Evolutionary conservation across 2,888 invertebrate species (phyloP).

Genomic region (Endotricha flammealis): DNA sequence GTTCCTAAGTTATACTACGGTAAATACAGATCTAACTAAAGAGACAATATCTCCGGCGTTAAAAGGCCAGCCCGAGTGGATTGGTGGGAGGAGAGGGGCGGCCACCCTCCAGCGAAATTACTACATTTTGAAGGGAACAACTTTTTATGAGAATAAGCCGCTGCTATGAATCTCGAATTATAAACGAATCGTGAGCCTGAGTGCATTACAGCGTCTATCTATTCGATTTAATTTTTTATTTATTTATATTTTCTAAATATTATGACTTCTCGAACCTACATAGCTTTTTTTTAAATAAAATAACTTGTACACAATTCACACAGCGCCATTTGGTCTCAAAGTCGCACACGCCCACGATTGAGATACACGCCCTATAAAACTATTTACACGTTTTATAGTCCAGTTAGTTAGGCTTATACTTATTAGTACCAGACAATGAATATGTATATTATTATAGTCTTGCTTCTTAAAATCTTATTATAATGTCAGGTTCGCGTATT

Average conservation of each 20-base stretch:
- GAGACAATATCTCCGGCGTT: constrained; percentile 76
- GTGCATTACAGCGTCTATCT: constrained; percentile 32
- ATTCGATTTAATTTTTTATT: constrained; percentile 29
- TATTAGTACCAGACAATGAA: too few relatives aligned
- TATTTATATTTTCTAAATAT: constrained; percentile 8
- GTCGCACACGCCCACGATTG: too few relatives aligned
- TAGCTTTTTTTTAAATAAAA: too few relatives aligned
- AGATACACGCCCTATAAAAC: too few relatives aligned
- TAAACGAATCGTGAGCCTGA: constrained; percentile 55
- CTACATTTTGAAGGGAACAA: constrained; percentile 77
- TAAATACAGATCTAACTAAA: constrained; percentile 75
- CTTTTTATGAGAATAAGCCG: constrained; percentile 77
- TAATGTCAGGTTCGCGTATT: too few relatives aligned
- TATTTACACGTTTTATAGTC: too few relatives aligned
- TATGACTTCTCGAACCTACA: too few relatives aligned
- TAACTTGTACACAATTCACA: too few relatives aligned
- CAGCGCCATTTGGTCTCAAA: too few relatives aligned
- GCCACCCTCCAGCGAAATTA: constrained; percentile 69
- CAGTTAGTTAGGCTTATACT: too few relatives aligned
- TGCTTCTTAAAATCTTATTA: too few relatives aligned
- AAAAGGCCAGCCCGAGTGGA: constrained; percentile 71
- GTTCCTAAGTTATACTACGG: constrained; percentile 50
- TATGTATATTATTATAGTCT: too few relatives aligned
- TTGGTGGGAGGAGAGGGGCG: constrained; percentile 40
- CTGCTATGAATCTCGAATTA: constrained; percentile 75